A percentile compares a stretch with the other conserved stretches of the same genome.
Conservation (phyloP, 2,888 invertebrate species). For the Rhingia campestris region DNA sequence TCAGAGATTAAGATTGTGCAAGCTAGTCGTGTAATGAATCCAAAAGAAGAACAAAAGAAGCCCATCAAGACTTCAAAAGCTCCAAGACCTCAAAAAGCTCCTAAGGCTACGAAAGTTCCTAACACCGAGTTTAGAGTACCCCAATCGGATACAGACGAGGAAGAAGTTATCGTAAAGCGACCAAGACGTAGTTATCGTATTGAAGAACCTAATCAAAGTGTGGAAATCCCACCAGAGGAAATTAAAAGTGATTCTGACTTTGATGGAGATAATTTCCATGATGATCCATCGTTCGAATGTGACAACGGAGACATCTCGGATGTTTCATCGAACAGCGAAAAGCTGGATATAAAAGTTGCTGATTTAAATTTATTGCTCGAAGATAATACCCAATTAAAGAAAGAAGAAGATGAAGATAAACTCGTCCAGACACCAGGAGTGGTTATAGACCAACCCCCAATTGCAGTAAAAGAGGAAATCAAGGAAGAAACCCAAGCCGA, state of each 20-base stretch:
- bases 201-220: background rate
- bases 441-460: background rate
- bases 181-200: slow-evolving; percentile 33
- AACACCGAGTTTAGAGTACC: slow-evolving; percentile 46
- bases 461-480: background rate
- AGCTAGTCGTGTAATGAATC: slow-evolving; percentile 76
- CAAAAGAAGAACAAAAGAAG: slow-evolving; percentile 72
- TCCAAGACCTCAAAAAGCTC: background rate
- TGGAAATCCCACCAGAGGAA: background rate
- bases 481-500: slow-evolving; percentile 5
- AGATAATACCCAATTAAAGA: slow-evolving; percentile 71
- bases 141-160: slow-evolving; percentile 40
- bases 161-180: slow-evolving; percentile 58
- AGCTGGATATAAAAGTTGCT: slow-evolving; percentile 74
- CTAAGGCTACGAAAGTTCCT: background rate
- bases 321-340: slow-evolving; percentile 77
- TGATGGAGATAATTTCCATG: slow-evolving; percentile 48
- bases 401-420: slow-evolving; percentile 77
- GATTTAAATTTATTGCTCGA: slow-evolving; percentile 72
- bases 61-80: background rate
- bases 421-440: slow-evolving; percentile 4
- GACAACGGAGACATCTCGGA: slow-evolving; percentile 5
- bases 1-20: slow-evolving; percentile 77
- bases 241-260: slow-evolving; percentile 29
- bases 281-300: slow-evolving; percentile 76